Base-by-base conservation (phyloP, 2,797 vertebrate genomes). In the Fratercula arctica region DNA sequence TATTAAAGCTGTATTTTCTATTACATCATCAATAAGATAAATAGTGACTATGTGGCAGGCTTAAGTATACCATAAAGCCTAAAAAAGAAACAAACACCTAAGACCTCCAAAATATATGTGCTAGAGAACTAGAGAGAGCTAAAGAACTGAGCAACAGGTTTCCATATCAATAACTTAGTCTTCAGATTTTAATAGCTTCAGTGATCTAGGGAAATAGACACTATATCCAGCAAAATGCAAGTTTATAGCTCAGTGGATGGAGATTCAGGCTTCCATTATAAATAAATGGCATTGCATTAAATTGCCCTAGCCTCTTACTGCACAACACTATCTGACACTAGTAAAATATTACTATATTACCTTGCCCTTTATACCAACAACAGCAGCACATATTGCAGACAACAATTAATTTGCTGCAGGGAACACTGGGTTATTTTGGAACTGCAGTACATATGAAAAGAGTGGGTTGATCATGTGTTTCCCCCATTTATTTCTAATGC, bases 131-230 rank as follows among this genome's bases (percentile, higher is more conserved):
- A 85, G 60, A 72, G 46, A 85, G 70, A 89, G 80, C 64, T 87
- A 61, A 92, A 87, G 45, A 85, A 60, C 39, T 89, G 41, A 92
- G 81, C 75, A 90, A 95, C 78, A 85, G 53, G 41, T 95, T 94
- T 93, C 46, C 68, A 78, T 93, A 94, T 89, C 90, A 93, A 94
- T 95, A 89, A 96, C 57, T 72, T 81, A 69, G 54, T 85, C 77
- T 91, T 84, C 63, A 85, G 61, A 93, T 96, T 90, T 97, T 96
- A 97, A 95, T 95, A 78, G 39, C n/a, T 77, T 80, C 63, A 89
- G 67, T 97, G 89, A 87, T 87, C 90, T 87, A 73, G 63, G 61
- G 63, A 90, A 91, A 93, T 51, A 86, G 79, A 94, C 74, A 54
- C 16, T 94, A 70, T 74, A 85, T 90, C 82, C 63, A 92, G 51